Evolutionary conservation across 1,140 invertebrate species (phyloP), one percentile per base, ranked within the genome.

Genomic region (Calycopis cecrops): DNA sequence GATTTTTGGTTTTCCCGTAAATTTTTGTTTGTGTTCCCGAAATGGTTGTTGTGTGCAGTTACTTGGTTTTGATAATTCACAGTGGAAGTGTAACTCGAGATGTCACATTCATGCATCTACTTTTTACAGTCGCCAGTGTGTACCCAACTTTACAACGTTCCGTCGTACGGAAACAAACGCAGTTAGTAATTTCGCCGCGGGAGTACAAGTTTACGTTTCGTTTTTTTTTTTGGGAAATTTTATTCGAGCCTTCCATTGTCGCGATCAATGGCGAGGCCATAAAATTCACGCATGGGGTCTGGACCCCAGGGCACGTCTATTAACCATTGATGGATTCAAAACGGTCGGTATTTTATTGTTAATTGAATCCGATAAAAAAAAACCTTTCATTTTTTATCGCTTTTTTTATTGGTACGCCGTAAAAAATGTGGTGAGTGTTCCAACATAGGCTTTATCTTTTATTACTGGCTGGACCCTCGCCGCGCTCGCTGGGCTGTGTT

Each of bases 141-240:
- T n/a, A 35, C 37, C 35, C 40, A 9, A 16, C 40, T 44, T 52
- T 28, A 55, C 57, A 55, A 57, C 65, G 54, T 64, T 63, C 21
- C 21, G 21, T 28, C 6, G 21, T 28, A 67, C 53, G 63, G 62
- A 57, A 67, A 69, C 60, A 64, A 67, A 70, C 59, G 67, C 65
- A 68, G 62, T 72, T 70, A n/a, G n/a, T n/a, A n/a, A 64, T 65
- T 69, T 71, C 69, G 55, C 21, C 62, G 59, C 55, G 64, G 48
- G 61, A 33, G 51, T 61, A 68, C 68, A 77, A 73, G 65, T 56
- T 63, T 54, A 62, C 51, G 57, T 58, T 50, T 61, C 63, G 59
- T 66, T 74, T 60, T 69, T 72, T 57, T 62, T 60, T 62, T 62
- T 75, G 73, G 62, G 47, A 70, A 75, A 66, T 75, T 75, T 78